Evolutionary conservation across 2,888 invertebrate species (phyloP), one percentile per base, ranked within the genome.

Genomic region (Embidobia sp.): DNA sequence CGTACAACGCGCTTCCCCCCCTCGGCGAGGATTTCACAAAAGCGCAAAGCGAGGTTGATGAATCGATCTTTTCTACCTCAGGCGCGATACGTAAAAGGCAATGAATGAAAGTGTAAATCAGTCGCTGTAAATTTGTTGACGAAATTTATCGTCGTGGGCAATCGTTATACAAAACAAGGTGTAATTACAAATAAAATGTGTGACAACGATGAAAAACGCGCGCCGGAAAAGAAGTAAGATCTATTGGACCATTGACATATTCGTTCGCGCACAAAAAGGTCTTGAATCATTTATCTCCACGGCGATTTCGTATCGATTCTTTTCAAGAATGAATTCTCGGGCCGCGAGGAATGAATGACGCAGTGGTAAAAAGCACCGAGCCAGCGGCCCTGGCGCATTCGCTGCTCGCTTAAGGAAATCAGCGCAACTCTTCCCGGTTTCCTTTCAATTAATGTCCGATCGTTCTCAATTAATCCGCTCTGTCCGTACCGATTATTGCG

Each of bases 381-480:
- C 35, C 48, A 57, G 16, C 44, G 29, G 42, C 18, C 61, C 61
- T 37, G 53, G 37, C 29, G 46, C 11, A 59, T 37, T 46, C 5
- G 70, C 29, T 27, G 19, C n/a, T n/a, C 72, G 55, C 46, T 72
- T 72, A 72, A 72, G 72, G 72, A 63, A 72, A 63, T 59, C 69
- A 35, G 48, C 57, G 27, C 78, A 77, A 72, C 77, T 80, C 79
- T 72, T 77, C 63, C 74, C 46, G 61, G 57, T 55, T 75, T 78
- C 40, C 81, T 84, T 83, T 84, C 84, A 84, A 85, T 86, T 86
- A 86, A 86, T 86, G 85, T 82, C 80, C 82, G 82, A 82, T 83
- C 84, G 82, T 85, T 83, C 83, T 84, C 85, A 86, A 86, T 86
- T 86, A 86, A 86, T 85, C 84, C 80, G 82, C 80, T 74, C 81